A percentile compares a stretch with the other conserved stretches of the same genome.
phyloP scores from a whole-genome alignment of 2,888 invertebrate genomes.

The Sinotaia quadrata region DNA sequence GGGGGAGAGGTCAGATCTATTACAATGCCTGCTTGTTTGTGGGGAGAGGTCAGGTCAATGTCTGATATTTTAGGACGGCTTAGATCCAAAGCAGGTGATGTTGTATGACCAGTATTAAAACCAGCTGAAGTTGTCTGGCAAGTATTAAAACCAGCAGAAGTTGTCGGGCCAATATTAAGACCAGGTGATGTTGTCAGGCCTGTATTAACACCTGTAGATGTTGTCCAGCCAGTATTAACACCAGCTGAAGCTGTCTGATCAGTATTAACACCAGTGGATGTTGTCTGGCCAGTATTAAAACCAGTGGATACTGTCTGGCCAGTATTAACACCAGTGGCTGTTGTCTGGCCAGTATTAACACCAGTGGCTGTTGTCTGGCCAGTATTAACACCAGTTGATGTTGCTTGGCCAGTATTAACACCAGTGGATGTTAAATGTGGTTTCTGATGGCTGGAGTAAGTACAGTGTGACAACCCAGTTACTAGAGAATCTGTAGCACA shows the following conservation, averaged over 20 bases:
- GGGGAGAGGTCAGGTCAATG: not conserved
- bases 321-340: not conserved
- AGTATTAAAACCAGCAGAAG: not conserved
- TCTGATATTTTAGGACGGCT: no score
- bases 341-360: not conserved
- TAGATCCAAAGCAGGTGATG: not conserved
- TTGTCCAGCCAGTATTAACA: not conserved
- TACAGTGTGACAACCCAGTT: no score
- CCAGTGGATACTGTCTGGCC: not conserved
- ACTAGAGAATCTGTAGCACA: no score
- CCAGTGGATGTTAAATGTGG: no score
- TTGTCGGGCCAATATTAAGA: not conserved
- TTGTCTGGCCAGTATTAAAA: not conserved
- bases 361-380: not conserved
- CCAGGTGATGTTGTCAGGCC: not conserved
- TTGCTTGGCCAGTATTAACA: not conserved
- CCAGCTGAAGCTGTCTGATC: not conserved
- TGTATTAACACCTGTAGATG: not conserved
- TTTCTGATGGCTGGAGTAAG: no score
- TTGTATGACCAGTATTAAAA: not conserved
- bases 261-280: not conserved
- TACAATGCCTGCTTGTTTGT: not conserved
- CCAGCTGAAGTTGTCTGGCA: not conserved
- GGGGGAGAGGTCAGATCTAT: conserved; percentile 17
- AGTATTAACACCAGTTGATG: not conserved